Percentiles rank a stretch among this genome's conserved stretches.
These are phyloP conservation scores for Cataglyphis altisquamis DNA, from an alignment of 2,888 invertebrate genomes.

Conservation along the genomic window DNA sequence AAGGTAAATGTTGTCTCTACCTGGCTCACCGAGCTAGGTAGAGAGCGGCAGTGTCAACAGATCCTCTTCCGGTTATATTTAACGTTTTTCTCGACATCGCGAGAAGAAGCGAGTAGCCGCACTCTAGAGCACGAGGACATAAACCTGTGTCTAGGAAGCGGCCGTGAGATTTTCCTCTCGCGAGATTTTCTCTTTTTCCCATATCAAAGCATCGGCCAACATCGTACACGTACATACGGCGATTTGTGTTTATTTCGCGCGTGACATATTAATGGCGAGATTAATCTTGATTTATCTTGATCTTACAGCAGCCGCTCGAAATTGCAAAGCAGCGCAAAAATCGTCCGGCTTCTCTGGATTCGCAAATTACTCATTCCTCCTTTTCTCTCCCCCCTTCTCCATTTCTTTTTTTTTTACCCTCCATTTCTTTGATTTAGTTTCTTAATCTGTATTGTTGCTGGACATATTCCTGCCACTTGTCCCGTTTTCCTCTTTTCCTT, in stretches of 20 bases:
- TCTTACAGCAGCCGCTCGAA: neutral
- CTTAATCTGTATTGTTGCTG: neutral
- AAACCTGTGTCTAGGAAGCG: neutral
- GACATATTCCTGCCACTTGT: neutral
- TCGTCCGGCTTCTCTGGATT: slow-evolving; percentile 4
- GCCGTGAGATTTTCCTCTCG: slow-evolving; percentile 32
- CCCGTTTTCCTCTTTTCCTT: neutral
- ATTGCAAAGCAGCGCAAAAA: slow-evolving; percentile 9
- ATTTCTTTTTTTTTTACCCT: neutral
- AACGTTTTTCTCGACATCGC: slow-evolving; percentile 71
- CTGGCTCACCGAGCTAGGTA: slow-evolving; percentile 70
- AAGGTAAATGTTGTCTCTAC: slow-evolving; percentile 77
- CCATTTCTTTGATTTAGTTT: neutral
- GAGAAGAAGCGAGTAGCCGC: slow-evolving; percentile 55
- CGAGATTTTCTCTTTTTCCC: slow-evolving; percentile 30
- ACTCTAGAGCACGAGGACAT: slow-evolving; percentile 14
- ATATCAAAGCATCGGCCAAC: slow-evolving; percentile 44
- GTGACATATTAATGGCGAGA: slow-evolving; percentile 52
- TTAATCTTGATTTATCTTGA: slow-evolving; percentile 55
- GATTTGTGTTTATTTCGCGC: slow-evolving; percentile 25
- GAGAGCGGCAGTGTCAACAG: slow-evolving; percentile 71
- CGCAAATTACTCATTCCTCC: neutral
- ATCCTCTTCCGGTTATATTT: slow-evolving; percentile 73
- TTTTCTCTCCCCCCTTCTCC: neutral
- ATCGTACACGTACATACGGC: slow-evolving; percentile 17